Evolutionary conservation across 1,140 invertebrate species (phyloP).

Genomic region (Colletes gigas): DNA sequence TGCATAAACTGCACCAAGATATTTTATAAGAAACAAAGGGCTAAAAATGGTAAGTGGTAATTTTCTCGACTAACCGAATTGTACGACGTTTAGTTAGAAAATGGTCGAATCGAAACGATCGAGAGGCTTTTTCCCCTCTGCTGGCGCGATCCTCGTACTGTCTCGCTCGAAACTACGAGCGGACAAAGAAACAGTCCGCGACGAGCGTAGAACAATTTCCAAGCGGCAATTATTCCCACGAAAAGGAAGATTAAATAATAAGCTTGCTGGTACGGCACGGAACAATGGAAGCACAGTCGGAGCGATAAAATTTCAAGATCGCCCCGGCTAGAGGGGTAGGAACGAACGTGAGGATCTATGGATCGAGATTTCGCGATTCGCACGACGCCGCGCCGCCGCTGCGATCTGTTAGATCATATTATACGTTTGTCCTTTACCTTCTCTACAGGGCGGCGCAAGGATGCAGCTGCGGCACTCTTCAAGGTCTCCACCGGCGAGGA

Average conservation of each 20-base stretch:
- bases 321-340: not conserved
- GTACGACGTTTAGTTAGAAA: not conserved
- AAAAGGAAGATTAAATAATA: conserved; percentile 40
- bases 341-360: conserved; percentile 63
- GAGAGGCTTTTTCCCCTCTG: too few species aligned
- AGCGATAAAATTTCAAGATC: conserved; percentile 56
- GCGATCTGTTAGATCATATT: conserved; percentile 68
- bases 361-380: conserved; percentile 73
- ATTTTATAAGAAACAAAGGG: too few species aligned
- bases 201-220: not conserved
- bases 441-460: conserved; percentile 65
- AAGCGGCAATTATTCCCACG: conserved; percentile 30
- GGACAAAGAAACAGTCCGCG: not conserved
- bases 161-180: not conserved
- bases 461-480: conserved; percentile 60
- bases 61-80: too few species aligned
- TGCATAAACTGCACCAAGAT: too few species aligned
- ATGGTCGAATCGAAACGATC: too few species aligned
- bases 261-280: conserved; percentile 6
- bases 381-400: conserved; percentile 52
- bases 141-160: too few species aligned
- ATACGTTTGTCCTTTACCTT: conserved; percentile 73
- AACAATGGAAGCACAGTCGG: conserved; percentile 29
- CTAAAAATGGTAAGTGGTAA: too few species aligned
- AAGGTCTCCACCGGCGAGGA: conserved; percentile 40